Conservation (phyloP, 23 tunicate species). For the Styela clava region DNA sequence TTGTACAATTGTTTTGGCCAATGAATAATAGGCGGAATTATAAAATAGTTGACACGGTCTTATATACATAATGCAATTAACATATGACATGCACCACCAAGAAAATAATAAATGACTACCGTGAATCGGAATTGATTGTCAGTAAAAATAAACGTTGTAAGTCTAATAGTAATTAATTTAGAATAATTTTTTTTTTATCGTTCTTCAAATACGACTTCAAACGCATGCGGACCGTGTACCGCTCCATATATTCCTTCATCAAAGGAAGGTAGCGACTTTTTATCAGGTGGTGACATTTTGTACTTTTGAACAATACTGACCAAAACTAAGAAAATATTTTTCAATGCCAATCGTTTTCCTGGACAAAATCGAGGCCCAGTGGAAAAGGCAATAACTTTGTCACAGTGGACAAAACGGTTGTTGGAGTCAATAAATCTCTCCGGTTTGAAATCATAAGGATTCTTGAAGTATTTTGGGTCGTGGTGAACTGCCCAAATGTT, state of each 20-base stretch:
- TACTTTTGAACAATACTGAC: neutral
- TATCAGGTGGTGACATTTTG: neutral
- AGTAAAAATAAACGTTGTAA: too few relatives aligned
- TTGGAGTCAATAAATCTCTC: neutral
- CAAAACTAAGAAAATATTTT: neutral
- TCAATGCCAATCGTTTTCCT: neutral
- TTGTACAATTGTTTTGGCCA: too few relatives aligned
- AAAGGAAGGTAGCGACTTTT: neutral
- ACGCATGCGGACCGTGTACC: neutral
- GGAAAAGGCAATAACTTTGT: slow-evolving; percentile 3
- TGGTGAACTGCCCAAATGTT: slow-evolving; percentile 15
- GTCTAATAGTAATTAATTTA: too few relatives aligned
- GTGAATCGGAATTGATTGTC: too few relatives aligned
- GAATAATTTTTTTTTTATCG: neutral
- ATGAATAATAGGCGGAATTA: too few relatives aligned
- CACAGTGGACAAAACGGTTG: neutral
- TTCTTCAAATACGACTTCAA: neutral
- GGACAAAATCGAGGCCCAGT: neutral
- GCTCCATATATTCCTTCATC: neutral
- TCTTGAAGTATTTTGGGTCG: neutral
- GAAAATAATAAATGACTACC: too few relatives aligned
- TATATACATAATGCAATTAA: too few relatives aligned
- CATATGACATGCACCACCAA: too few relatives aligned
- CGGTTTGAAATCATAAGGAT: neutral
- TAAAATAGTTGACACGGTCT: too few relatives aligned